phyloP scores from a whole-genome alignment of 1,140 invertebrate genomes.

The Camponotus pennsylvanicus region DNA sequence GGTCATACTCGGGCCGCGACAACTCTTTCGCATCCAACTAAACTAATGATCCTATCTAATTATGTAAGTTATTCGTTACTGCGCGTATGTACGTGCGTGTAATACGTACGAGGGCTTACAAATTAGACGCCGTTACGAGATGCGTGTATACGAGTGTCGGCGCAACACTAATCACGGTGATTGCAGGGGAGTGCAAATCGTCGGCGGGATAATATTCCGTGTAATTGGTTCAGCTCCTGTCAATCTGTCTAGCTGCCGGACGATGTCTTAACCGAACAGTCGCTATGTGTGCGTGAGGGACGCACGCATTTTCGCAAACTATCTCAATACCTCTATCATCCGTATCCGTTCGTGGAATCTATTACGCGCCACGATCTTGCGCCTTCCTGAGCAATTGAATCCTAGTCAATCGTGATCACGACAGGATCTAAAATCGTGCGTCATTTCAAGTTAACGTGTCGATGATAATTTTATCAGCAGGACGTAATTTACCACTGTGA shows the following conservation, averaged over 20 bases:
- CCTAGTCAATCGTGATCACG: slow-evolving; percentile 47
- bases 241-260: slow-evolving; percentile 81
- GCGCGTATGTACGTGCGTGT: slow-evolving; percentile 19
- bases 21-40: slow-evolving; percentile 64
- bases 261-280: slow-evolving; percentile 81
- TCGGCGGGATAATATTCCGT: slow-evolving; percentile 82
- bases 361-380: slow-evolving; percentile 63
- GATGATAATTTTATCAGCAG: slow-evolving; percentile 42
- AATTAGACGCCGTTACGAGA: slow-evolving; percentile 80
- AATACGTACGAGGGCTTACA: slow-evolving; percentile 76
- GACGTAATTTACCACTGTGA: slow-evolving; percentile 23
- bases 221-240: slow-evolving; percentile 84
- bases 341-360: slow-evolving; percentile 74
- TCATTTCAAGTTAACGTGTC: slow-evolving; percentile 47
- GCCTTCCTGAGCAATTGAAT: slow-evolving; percentile 49
- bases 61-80: slow-evolving; percentile 64
- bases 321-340: slow-evolving; percentile 66
- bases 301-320: slow-evolving; percentile 76
- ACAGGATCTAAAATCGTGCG: not conserved
- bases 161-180: slow-evolving; percentile 83
- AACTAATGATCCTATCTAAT: slow-evolving; percentile 69
- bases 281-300: slow-evolving; percentile 69
- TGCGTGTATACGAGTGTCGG: slow-evolving; percentile 79
- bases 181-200: slow-evolving; percentile 81
- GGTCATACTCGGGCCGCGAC: slow-evolving; percentile 48